A percentile compares a stretch with the other conserved stretches of the same genome.
Conservation (phyloP, 2,113 vertebrate genomes). For the Zosterops lateralis region DNA sequence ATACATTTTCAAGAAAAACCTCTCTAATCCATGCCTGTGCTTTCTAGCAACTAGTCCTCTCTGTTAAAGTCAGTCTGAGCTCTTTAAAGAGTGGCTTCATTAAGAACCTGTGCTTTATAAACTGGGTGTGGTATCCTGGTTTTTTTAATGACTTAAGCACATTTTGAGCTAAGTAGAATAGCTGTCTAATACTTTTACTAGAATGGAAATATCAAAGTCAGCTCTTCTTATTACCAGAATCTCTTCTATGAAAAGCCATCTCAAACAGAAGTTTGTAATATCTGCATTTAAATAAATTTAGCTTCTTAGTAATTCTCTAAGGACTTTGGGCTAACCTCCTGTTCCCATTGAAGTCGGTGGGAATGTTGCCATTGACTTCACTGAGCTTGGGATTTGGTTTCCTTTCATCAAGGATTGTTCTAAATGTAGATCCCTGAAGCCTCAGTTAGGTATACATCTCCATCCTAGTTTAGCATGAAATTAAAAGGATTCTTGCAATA, state of each 20-base stretch:
- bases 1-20: not conserved
- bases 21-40: accelerated
- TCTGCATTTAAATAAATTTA: conserved; percentile 18
- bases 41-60: not conserved
- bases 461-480: not conserved
- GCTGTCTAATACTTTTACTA: not conserved
- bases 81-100: conserved; percentile 6
- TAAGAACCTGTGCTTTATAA: conserved; percentile 13
- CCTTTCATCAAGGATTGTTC: not conserved
- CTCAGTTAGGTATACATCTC: not conserved
- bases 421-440: not conserved
- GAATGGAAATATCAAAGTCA: conserved; percentile 38
- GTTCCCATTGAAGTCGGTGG: not conserved
- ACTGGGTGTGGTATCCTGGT: conserved; percentile 25
- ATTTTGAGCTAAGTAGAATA: conserved; percentile 14
- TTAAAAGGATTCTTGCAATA: conserved; percentile 32
- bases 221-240: not conserved
- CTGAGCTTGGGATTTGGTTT: not conserved
- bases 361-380: conserved; percentile 15
- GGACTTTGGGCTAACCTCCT: not conserved
- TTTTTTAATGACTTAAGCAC: conserved; percentile 23
- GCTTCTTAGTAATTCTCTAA: not conserved
- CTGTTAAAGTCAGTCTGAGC: not conserved
- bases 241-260: not conserved
- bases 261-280: not conserved